Percentiles rank a stretch among this genome's conserved stretches.
phyloP scores from a whole-genome alignment of 2,797 vertebrate genomes.

The Kryptolebias ocellatus region DNA sequence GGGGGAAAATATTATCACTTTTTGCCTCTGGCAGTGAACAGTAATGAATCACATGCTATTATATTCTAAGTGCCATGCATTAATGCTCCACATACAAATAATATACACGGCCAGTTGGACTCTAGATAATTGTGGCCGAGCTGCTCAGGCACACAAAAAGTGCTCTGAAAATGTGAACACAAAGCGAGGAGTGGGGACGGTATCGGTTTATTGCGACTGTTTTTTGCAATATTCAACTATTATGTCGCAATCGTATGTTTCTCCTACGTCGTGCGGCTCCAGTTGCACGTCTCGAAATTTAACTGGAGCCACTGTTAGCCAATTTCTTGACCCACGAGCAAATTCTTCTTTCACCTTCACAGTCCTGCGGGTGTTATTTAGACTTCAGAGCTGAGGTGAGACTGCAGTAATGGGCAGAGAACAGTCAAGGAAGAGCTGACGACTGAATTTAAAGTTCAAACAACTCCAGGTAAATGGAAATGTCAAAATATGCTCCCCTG shows the following conservation, averaged over 20 bases:
- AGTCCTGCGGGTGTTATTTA: background rate
- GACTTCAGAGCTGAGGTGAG: conserved; percentile 5
- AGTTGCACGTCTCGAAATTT: conserved; percentile 49
- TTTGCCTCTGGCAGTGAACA: too few species aligned
- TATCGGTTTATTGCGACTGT: background rate
- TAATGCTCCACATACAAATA: too few species aligned
- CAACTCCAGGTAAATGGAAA: background rate
- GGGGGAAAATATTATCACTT: too few species aligned
- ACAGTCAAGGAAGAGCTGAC: background rate
- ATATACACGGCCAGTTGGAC: too few species aligned
- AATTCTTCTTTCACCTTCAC: conserved; percentile 5
- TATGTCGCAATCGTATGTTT: too few species aligned
- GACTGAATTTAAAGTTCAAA: conserved; percentile 10
- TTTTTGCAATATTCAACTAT: conserved; percentile 41
- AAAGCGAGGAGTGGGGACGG: too few species aligned
- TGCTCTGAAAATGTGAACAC: too few species aligned
- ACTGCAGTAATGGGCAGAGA: conserved; percentile 1
- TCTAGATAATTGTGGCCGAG: background rate
- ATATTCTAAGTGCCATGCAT: too few species aligned
- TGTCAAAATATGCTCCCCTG: background rate
- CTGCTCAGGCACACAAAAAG: background rate
- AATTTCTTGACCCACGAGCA: conserved; percentile 15
- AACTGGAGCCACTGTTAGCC: conserved; percentile 4
- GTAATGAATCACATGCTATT: too few species aligned
- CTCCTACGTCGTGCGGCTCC: too few species aligned